Conservation (phyloP, 2,113 vertebrate genomes). For the Ptilonorhynchus violaceus region DNA sequence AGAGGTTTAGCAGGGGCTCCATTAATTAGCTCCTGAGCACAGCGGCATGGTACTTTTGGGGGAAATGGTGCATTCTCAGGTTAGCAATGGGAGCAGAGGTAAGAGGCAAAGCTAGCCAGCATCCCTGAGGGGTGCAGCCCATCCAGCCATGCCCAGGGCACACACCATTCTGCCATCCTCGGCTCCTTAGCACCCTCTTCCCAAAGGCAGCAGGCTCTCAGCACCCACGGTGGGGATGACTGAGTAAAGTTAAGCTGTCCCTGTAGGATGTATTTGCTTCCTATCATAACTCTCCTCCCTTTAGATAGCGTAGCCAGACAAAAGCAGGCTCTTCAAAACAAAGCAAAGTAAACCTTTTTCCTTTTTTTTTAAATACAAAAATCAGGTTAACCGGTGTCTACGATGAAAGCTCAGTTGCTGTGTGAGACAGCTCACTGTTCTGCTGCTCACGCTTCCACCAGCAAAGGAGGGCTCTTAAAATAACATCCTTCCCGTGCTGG, state of each 20-base stretch:
- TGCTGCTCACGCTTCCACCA: background rate
- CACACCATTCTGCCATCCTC: no score
- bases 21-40: fast-evolving
- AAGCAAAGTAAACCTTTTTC: background rate
- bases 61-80: background rate
- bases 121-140: background rate
- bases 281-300: background rate
- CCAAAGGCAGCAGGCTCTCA: background rate
- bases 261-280: background rate
- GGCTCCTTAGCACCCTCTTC: background rate
- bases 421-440: background rate
- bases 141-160: background rate
- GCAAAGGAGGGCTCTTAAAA: constrained; percentile 10
- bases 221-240: background rate
- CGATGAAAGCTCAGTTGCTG: background rate
- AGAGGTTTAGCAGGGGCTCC: background rate
- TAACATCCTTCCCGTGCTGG: background rate
- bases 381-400: background rate
- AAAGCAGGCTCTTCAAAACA: background rate
- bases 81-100: background rate
- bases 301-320: background rate
- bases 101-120: background rate
- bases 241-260: background rate
- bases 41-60: background rate
- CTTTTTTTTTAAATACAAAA: background rate